A percentile compares a stretch with the other conserved stretches of the same genome.
phyloP scores from a whole-genome alignment of 2,113 vertebrate genomes.

The Eulemur macaco region DNA sequence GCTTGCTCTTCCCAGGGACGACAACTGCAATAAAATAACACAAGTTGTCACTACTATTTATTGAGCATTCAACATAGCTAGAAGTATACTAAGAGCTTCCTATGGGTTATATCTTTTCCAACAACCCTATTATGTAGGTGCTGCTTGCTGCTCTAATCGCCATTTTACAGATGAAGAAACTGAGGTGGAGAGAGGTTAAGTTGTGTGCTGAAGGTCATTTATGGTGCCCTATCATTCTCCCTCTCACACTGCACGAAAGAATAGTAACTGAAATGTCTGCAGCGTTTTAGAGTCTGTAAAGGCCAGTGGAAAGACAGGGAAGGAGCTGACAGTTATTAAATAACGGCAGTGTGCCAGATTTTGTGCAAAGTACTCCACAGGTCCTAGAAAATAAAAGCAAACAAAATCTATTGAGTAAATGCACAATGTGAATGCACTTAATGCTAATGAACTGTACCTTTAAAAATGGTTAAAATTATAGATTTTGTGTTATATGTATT shows the following conservation, averaged over 20 bases:
- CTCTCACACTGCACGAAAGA: background rate
- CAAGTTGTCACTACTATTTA: background rate
- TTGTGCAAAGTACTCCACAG: background rate
- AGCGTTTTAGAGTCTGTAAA: background rate
- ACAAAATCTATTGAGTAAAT: background rate
- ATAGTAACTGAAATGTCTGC: background rate
- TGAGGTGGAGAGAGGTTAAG: background rate
- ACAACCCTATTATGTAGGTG: background rate
- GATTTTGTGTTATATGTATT: background rate
- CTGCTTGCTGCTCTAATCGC: background rate
- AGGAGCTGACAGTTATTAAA: background rate
- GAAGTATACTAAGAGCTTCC: background rate
- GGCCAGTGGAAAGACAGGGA: rapidly evolving
- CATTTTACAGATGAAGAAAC: background rate
- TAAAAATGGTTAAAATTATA: background rate
- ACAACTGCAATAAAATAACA: background rate
- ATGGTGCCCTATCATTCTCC: background rate
- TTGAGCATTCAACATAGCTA: background rate
- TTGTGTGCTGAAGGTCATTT: background rate
- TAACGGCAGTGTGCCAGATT: background rate
- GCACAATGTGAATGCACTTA: background rate
- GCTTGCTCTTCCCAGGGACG: background rate
- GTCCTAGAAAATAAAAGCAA: background rate
- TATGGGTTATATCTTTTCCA: background rate
- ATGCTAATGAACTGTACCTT: background rate